These are phyloP conservation scores for Eulacestoma nigropectus DNA, from an alignment of 2,113 vertebrate genomes.

Conservation along the genomic window DNA sequence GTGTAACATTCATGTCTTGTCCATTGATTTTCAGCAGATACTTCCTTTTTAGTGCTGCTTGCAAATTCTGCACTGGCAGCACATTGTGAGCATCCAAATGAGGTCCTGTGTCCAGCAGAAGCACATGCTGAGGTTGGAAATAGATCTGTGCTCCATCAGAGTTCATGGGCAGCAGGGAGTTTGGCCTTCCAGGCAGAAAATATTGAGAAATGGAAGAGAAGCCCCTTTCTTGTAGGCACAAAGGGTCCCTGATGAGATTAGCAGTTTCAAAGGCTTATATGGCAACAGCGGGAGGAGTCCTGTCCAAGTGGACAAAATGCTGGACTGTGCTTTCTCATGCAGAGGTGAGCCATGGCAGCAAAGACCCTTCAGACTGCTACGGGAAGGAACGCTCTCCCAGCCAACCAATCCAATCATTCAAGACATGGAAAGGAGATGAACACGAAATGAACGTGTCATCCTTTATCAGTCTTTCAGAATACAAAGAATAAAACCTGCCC, in stretches of 20 bases:
- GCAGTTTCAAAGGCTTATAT: neutral
- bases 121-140: neutral
- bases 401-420: neutral
- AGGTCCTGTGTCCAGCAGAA: neutral
- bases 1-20: neutral
- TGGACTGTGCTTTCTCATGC: neutral
- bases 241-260: neutral
- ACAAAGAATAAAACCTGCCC: neutral
- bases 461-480: neutral
- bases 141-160: neutral
- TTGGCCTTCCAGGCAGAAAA: neutral
- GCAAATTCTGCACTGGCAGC: neutral
- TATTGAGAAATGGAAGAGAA: neutral
- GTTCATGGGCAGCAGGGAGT: neutral
- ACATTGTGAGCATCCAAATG: neutral
- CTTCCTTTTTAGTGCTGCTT: neutral
- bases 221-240: neutral
- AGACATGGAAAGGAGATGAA: neutral
- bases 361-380: neutral
- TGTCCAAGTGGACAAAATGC: neutral
- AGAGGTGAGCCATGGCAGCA: neutral
- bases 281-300: neutral
- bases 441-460: neutral
- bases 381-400: neutral
- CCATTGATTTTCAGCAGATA: neutral